Evolutionary conservation across 2,797 vertebrate genomes (phyloP), one percentile per base, ranked within the genome.

Genomic region (Mallotus villosus): DNA sequence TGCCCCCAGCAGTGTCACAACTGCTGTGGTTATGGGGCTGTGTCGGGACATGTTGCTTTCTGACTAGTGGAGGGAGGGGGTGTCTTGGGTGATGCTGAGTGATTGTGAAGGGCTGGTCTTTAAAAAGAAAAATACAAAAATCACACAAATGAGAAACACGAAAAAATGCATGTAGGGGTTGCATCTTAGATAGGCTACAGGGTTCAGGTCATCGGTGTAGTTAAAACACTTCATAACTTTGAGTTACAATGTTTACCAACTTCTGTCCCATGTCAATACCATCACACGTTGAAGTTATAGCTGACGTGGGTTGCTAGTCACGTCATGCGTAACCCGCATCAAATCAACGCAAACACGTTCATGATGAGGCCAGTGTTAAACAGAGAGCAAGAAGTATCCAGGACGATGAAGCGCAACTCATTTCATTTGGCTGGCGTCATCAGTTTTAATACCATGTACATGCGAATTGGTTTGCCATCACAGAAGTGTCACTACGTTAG

Each of bases 1-100:
- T 19, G 94, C 89, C 22, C 96, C 95, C 37, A 99, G 82, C 6
- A 98, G 81, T 2, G 96, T 92, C 0, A 90, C 94, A 66, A 97
- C 78, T 66, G 94, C 91, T 25, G 94, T 87, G 0, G 94, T 91
- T 57, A 96, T 65, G 16, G 90, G 85, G 41, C 92, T 91, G 73
- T 93, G 95, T 72, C 83, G 94, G 88, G 93, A 91, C 97, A 99
- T 99, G 78, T 6, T 64, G 68, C 16, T 51, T 46, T 65, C 25
- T 27, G 41, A 67, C 51, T 16, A 41, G 61, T 58, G 57, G 27
- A 29, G 27, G 27, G 27, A 29, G 27, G 27, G 32, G 53, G 1
- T 16, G 27, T 12, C 25, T 67, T 25, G 62, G n/a, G n/a, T 51
- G 11, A 62, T 22, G 61, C 27, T 27, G 71, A 27, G 57, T 59